Base-by-base conservation (phyloP, 2,888 invertebrate genomes). In the Melikaiella ostensackeni region DNA sequence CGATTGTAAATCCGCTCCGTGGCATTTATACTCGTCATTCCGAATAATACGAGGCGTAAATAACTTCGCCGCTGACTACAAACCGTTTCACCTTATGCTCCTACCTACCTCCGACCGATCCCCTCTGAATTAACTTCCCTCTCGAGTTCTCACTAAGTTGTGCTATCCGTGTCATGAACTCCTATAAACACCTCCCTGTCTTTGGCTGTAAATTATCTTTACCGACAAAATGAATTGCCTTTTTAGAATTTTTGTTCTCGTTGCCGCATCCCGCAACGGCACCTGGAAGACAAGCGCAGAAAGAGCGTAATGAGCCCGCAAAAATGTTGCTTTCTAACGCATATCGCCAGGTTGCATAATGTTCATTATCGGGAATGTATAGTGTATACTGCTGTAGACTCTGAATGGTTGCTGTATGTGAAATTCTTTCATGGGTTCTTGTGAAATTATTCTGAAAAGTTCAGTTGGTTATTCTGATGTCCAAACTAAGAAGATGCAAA, bases 1-100 rank as follows among this genome's bases (percentile, higher is more conserved):
- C 80, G 86, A 81, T 81, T 83, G 85, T 91, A 91, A 91, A 91
- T 89, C 83, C 81, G 79, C 75, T 76, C 73, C 76, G 75, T 84
- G 91, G 88, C 90, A 79, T 91, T 91, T 91, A 91, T 86, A 86
- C 83, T 85, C 89, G 89, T 90, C 89, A 91, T 87, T 87, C 80
- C 84, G 88, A 85, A 89, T 88, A 88, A 88, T 88, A 88, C 85
- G 87, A 85, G 86, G 82, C 89, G 86, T 90, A 90, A 91, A 90
- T 90, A 89, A 90, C 86, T 83, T 75, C 76, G 82, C 80, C 81
- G 82, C 81, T 80, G 81, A 81, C 81, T 81, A 73, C 74, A 79
- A 77, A 80, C 76, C 76, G 77, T 78, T 82, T 82, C 80, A 82
- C 82, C 82, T 80, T 81, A 77, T 78, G 76, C 77, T 77, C 79